phyloP scores from a whole-genome alignment of 2,888 invertebrate species.

The Ormyrus thymus region DNA sequence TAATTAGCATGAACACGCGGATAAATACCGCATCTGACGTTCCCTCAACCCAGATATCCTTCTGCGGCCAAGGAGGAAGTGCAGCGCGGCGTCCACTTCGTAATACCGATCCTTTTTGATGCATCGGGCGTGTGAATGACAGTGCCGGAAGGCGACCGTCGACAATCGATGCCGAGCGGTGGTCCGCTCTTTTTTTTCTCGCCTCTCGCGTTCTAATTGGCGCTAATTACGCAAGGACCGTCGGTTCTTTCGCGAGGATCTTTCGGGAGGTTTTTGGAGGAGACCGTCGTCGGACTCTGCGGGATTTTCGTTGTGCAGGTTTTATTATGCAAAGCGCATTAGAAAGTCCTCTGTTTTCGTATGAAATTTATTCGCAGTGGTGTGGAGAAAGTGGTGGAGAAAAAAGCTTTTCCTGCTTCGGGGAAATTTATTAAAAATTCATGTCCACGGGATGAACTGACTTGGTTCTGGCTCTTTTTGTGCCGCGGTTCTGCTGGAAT shows the following conservation, averaged over 20 bases:
- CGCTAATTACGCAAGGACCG: conserved; percentile 21
- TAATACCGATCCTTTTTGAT: background rate
- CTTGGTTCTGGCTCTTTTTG: no score
- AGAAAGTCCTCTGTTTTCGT: conserved; percentile 40
- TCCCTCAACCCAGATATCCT: no score
- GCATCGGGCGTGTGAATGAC: background rate
- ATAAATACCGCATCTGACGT: no score
- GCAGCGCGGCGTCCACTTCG: no score
- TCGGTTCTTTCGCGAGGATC: no score
- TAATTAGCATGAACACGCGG: no score
- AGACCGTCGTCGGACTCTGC: no score
- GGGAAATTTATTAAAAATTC: conserved; percentile 21
- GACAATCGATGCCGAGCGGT: background rate
- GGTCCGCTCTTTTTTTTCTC: no score
- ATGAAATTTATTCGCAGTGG: background rate
- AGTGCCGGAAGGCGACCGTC: conserved; percentile 5
- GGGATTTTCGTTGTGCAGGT: background rate
- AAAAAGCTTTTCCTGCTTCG: background rate
- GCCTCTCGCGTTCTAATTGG: conserved; percentile 10
- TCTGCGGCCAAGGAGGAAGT: no score
- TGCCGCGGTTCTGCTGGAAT: no score
- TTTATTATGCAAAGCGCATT: conserved; percentile 30
- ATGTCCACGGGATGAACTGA: background rate
- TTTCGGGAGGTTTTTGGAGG: no score
- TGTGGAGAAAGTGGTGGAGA: conserved; percentile 23